Percentiles rank a stretch among this genome's conserved stretches.
phyloP scores from a whole-genome alignment of 2,888 invertebrate species.

The Cephus pulcher region DNA sequence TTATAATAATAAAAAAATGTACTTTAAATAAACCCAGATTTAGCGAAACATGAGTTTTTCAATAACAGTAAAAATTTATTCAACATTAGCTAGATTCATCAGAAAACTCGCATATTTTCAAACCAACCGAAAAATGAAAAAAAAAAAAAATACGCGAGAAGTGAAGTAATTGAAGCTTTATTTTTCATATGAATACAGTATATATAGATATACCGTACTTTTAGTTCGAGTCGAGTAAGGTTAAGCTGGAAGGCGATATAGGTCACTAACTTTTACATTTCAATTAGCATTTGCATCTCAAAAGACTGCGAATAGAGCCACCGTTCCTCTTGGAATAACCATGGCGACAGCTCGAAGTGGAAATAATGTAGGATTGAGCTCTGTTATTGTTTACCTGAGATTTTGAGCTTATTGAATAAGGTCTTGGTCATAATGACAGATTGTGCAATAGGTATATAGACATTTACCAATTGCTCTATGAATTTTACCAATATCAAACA shows the following conservation, averaged over 20 bases:
- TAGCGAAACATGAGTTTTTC: background rate
- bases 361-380: conserved; percentile 14
- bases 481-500: background rate
- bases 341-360: conserved; percentile 30
- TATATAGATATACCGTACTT: conserved; percentile 3
- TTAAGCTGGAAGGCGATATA: conserved; percentile 33
- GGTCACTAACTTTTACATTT: conserved; percentile 45
- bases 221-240: background rate
- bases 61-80: background rate
- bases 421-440: conserved; percentile 17
- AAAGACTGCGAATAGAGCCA: conserved; percentile 38
- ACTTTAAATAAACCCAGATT: no score
- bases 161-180: background rate
- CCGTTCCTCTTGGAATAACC: conserved; percentile 34
- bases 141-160: conserved; percentile 12
- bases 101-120: background rate
- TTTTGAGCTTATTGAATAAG: conserved; percentile 16
- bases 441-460: background rate
- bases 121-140: background rate
- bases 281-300: conserved; percentile 49
- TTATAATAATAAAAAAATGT: background rate
- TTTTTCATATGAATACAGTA: background rate
- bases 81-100: background rate
- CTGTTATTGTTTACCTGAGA: conserved; percentile 21
- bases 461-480: background rate